Evolutionary conservation across 2,113 vertebrate species (phyloP).

Genomic region (Spea bombifrons): DNA sequence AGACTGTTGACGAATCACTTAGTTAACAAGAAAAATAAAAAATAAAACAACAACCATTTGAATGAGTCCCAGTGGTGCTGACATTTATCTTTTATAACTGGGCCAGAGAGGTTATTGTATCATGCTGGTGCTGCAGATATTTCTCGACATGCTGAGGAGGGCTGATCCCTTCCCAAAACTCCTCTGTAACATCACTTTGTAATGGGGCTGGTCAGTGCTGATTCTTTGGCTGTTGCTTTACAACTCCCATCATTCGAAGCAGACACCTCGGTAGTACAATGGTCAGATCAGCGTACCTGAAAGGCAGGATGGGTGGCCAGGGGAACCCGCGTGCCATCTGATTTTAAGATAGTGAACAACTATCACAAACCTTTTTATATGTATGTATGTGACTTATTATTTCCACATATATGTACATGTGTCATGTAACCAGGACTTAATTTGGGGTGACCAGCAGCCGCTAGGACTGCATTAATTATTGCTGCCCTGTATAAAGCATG

Average conservation of each 20-base stretch:
- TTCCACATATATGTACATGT: too few relatives aligned
- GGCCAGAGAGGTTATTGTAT: constrained; percentile 32
- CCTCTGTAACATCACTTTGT: background rate
- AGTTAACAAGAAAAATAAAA: constrained; percentile 42
- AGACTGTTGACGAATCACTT: constrained; percentile 46
- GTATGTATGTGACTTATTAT: too few relatives aligned
- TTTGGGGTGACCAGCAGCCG: too few relatives aligned
- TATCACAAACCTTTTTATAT: too few relatives aligned
- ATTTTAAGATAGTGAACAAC: too few relatives aligned
- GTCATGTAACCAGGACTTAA: too few relatives aligned
- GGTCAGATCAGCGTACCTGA: too few relatives aligned
- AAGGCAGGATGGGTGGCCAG: too few relatives aligned
- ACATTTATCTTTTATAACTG: constrained; percentile 48
- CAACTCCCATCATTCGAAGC: background rate
- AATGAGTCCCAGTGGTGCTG: constrained; percentile 42
- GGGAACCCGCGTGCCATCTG: too few relatives aligned
- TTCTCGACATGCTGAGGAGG: constrained; percentile 44
- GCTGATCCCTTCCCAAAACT: constrained; percentile 13
- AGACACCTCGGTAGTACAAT: too few relatives aligned
- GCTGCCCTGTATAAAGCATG: too few relatives aligned
- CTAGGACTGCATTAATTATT: too few relatives aligned
- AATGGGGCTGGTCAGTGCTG: background rate
- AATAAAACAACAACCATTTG: constrained; percentile 25
- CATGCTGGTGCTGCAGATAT: constrained; percentile 40
- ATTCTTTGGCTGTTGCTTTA: background rate